Evolutionary conservation across 1,140 invertebrate genomes (phyloP).

Genomic region (Drosophila navojoa): DNA sequence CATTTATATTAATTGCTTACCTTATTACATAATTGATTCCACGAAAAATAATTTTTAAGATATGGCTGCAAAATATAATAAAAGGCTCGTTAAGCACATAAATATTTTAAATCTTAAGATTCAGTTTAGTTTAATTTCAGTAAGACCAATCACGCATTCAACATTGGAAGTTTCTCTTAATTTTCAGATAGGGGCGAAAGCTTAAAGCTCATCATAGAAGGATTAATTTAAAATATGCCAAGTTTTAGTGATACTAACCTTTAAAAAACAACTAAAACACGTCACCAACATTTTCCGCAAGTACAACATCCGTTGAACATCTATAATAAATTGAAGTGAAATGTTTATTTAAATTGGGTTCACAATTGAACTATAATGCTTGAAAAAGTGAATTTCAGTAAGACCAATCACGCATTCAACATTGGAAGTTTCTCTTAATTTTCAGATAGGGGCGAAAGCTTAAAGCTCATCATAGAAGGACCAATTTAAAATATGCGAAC

Average conservation of each 20-base stretch:
- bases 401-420: conserved; percentile 52
- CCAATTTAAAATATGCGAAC: no score
- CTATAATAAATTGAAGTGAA: no score
- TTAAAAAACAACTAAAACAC: background rate
- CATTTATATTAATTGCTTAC: no score
- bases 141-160: conserved; percentile 52
- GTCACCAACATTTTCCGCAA: no score
- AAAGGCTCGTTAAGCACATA: background rate
- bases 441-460: conserved; percentile 42
- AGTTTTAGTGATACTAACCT: background rate
- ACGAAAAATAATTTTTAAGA: no score
- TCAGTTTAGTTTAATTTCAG: conserved; percentile 5
- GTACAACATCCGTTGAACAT: no score
- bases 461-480: conserved; percentile 33
- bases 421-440: conserved; percentile 45
- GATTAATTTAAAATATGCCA: background rate
- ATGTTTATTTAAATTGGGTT: background rate
- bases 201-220: conserved; percentile 37
- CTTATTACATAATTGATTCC: background rate
- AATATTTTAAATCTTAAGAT: no score
- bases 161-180: conserved; percentile 50
- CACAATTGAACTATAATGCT: background rate
- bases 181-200: conserved; percentile 40
- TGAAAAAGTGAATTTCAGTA: conserved; percentile 13
- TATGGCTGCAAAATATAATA: no score